Evolutionary conservation across 2,797 vertebrate genomes (phyloP), one percentile per base, ranked within the genome.

Genomic region (Delichon dasypus): DNA sequence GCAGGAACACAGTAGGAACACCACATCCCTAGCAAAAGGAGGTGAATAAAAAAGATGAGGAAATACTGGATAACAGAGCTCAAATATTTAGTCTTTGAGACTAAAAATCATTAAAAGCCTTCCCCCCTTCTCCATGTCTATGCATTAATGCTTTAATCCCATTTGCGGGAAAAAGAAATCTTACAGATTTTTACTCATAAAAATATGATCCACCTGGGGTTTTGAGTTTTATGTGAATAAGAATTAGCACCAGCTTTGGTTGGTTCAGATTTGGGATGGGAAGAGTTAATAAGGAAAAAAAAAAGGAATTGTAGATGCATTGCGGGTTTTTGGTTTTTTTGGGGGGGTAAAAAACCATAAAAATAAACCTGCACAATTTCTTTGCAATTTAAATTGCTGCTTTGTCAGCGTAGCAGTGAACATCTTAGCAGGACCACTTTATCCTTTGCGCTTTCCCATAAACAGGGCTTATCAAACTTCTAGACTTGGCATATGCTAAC

Each of bases 401-500:
- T 95, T 96, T 34, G 4, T 89, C 94, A 96, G 55, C 40, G 93
- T 57, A 96, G 95, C 82, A 90, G 66, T 55, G 45, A 93, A 93
- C n/a, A 50, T 89, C 64, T 84, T 85, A 96, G 67, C 81, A 93
- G 23, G 65, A 94, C 73, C 13, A 76, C 36, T 96, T 96, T 89
- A 95, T 90, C 53, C 34, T 89, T 89, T 72, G 68, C 71, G 70
- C 81, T 96, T 87, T 96, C 80, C 78, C 67, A 7, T 90, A 91
- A 80, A 92, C 47, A 60, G 73, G 50, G 79, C 79, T 97, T 95
- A 86, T 77, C 47, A 3, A 91, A 88, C 73, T 75, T 93, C 40
- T 87, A 91, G 76, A 94, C 93, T 88, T 87, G 45, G 73, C 64
- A 94, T 81, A 96, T 95, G 97, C 87, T 80, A 94, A 92, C 71